Evolutionary conservation across 2,113 vertebrate genomes (phyloP).

Genomic region (Athene cunicularia): DNA sequence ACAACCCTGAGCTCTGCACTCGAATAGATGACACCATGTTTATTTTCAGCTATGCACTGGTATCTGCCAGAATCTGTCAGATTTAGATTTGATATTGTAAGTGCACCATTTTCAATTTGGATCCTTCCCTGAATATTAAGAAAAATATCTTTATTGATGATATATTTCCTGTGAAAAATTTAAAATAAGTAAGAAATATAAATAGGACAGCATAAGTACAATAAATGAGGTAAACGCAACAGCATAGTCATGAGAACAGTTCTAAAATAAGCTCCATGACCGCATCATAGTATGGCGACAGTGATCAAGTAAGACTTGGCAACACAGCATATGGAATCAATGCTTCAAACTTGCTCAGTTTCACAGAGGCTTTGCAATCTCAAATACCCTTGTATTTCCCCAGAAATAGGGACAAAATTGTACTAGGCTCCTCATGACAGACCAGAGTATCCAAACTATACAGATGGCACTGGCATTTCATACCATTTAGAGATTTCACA

Average conservation of each 20-base stretch:
- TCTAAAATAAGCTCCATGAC: background rate
- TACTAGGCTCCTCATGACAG: background rate
- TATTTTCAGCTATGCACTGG: constrained; percentile 97
- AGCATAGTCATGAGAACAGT: background rate
- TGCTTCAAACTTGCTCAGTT: background rate
- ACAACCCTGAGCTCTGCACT: constrained; percentile 91
- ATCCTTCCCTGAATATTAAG: constrained; percentile 84
- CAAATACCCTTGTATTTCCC: background rate
- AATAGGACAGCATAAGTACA: background rate
- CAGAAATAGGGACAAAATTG: background rate
- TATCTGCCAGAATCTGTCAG: constrained; percentile 94
- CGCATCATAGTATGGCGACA: background rate
- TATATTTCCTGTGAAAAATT: constrained; percentile 33
- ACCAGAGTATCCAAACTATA: background rate
- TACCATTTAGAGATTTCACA: background rate
- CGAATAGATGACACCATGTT: constrained; percentile 90
- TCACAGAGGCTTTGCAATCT: background rate
- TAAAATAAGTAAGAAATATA: background rate
- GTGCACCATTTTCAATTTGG: constrained; percentile 92
- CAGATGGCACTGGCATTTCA: constrained; percentile 45
- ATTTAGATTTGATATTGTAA: constrained; percentile 87
- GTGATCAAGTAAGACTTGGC: background rate
- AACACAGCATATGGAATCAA: background rate
- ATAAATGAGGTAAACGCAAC: background rate
- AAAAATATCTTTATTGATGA: constrained; percentile 70